Evolutionary conservation across 2,888 invertebrate species (phyloP), one percentile per base, ranked within the genome.

Genomic region (Rosalia funebris): DNA sequence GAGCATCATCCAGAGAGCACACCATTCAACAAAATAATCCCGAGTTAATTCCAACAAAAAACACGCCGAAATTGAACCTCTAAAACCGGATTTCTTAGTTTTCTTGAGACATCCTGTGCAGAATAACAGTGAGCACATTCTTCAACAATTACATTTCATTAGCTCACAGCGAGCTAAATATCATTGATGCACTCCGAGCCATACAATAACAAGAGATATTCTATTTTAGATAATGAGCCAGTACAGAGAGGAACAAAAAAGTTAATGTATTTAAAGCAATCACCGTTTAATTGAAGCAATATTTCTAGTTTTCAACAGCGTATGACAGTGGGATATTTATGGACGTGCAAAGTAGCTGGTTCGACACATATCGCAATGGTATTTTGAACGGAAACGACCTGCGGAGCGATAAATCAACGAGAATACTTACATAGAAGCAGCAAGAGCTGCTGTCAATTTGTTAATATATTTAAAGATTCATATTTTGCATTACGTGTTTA

Each of bases 401-500:
- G 50, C 32, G 36, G 41, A 36, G 46, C 56, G 45, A 63, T 63
- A 63, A 63, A 63, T 63, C 59, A 63, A 48, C 48, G 15, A 48
- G 53, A 53, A 46, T 52, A 60, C 54, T 42, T 60, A 57, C 57
- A 59, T 63, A 50, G 63, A 48, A 63, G 63, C 59, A 59, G 59
- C 45, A 53, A 62, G 50, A 50, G 50, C 50, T 39, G 25, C 63
- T 63, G 63, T 63, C 63, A 59, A 63, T 63, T 63, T 63, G 63
- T 57, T 63, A 63, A 63, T 63, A 56, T 63, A 59, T 63, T 53
- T 63, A 46, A 56, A 59, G 58, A 62, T 62, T 58, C 59, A 62
- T 62, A 56, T 56, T 46, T 48, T 44, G 32, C 50, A 19, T 50
- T 52, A 58, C 59, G 55, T 59, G 53, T 62, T 62, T 62, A 59